Evolutionary conservation across 2,113 vertebrate species (phyloP), one percentile per base, ranked within the genome.

Genomic region (Sminthopsis crassicaudata): DNA sequence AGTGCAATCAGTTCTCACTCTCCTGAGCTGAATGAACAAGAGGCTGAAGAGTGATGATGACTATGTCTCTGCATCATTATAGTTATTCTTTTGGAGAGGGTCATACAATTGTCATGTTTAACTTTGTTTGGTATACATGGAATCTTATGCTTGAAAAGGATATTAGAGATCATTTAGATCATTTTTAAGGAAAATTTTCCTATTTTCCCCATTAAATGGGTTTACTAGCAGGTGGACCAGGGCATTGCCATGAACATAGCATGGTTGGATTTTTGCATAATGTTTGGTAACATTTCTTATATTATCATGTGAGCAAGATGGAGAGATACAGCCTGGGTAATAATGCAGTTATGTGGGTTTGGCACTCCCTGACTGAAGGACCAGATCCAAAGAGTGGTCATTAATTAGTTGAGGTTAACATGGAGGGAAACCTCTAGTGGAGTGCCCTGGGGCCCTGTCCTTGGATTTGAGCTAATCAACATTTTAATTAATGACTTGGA

Each of bases 401-500:
- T 84, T 84, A 84, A 84, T 84, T 84, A 84, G 67, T 84, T 42
- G 67, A 42, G 67, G 67, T 84, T 84, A 84, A 84, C 67, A 84
- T 84, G n/a, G n/a, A 84, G n/a, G 67, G 67, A 84, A 42, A 19
- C 67, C 60, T 42, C 67, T 84, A 84, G 67, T 84, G 67, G 67
- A 42, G n/a, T 42, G 67, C n/a, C 67, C n/a, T 84, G 67, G 67
- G n/a, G 67, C 36, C 67, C 67, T 84, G 67, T 84, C n/a, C 67
- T 42, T 84, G 67, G 67, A 84, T n/a, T 84, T 23, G n/a, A 84
- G 7, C 67, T 84, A 84, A 84, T 84, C n/a, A 84, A 42, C 67
- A 84, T 84, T 84, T 84, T 84, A 84, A 84, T 84, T 84, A 84
- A 84, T 42, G 36, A 84, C 67, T 84, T 84, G 67, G 67, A 84